Conservation (phyloP, 2,113 vertebrate genomes). For the Illadopsis cleaveri region DNA sequence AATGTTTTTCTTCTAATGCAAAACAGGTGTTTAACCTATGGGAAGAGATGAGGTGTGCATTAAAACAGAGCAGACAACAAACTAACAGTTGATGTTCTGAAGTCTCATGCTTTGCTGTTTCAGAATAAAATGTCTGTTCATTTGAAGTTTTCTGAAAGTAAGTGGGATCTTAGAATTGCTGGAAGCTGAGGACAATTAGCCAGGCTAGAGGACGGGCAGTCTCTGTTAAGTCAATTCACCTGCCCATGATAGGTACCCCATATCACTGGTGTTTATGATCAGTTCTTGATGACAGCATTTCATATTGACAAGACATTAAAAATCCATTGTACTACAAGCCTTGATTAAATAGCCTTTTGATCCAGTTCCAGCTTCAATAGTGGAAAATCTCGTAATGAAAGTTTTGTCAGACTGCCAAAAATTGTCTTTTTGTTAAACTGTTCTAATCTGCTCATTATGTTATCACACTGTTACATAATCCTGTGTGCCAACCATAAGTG, state of each 20-base stretch:
- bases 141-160: not conserved
- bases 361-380: not conserved
- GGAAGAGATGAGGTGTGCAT: not conserved
- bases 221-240: not conserved
- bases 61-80: not conserved
- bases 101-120: not conserved
- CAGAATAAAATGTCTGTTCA: not conserved
- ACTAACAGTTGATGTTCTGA: not conserved
- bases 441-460: not conserved
- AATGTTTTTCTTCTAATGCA: not conserved
- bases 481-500: not conserved
- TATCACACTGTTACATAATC: not conserved
- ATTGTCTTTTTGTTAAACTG: not conserved
- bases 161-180: not conserved
- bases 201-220: not conserved
- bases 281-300: not conserved
- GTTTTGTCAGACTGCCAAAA: not conserved
- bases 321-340: not conserved
- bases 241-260: rapidly evolving
- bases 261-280: not conserved
- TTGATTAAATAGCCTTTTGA: not conserved
- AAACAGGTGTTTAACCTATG: not conserved
- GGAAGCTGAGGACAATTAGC: not conserved
- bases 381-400: not conserved
- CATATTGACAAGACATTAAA: not conserved